These are phyloP conservation scores for Lamproptera curius DNA, from an alignment of 2,888 invertebrate species.

Conservation along the genomic window DNA sequence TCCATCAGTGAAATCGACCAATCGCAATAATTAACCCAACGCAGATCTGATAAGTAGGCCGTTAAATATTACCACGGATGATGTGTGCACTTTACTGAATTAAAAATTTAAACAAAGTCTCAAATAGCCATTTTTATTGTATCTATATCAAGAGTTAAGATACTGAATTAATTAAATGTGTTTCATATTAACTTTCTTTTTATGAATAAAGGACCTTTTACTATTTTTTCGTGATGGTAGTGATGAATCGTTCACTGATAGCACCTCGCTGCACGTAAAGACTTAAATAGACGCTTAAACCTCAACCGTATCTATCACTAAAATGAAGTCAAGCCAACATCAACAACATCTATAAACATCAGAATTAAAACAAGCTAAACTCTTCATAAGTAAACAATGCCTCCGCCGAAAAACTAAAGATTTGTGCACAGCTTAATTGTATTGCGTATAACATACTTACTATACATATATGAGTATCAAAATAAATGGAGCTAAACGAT, in stretches of 20 bases:
- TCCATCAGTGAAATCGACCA: neutral
- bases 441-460: constrained; percentile 5
- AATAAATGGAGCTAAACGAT: constrained; percentile 17
- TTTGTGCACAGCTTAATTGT: constrained; percentile 5
- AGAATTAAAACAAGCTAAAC: neutral
- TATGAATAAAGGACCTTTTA: no score
- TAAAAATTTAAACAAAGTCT: no score
- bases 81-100: no score
- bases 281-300: neutral
- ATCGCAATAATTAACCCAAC: neutral
- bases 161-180: no score
- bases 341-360: neutral
- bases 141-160: no score
- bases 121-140: no score
- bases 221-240: no score
- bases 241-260: constrained; percentile 6
- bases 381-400: neutral
- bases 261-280: neutral
- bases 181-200: no score
- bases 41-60: neutral
- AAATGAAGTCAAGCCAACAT: neutral
- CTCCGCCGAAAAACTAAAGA: constrained; percentile 5
- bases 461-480: constrained; percentile 18
- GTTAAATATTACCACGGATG: no score
- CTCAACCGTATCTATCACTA: neutral